phyloP scores from a whole-genome alignment of 2,113 vertebrate species.

The Callospermophilus lateralis region DNA sequence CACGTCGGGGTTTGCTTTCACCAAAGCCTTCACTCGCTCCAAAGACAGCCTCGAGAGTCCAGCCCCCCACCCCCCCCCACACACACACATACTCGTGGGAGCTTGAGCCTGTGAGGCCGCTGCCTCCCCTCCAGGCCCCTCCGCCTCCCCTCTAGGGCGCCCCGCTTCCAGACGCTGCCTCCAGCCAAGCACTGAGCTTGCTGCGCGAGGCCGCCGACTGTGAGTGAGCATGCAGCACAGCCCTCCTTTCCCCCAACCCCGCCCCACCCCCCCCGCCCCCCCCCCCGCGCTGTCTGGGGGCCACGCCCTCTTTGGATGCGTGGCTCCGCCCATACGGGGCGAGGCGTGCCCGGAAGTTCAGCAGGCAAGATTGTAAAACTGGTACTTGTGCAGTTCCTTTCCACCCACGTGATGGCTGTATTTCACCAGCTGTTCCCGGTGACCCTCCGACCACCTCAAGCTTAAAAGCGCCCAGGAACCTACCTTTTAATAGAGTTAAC shows the following conservation, averaged over 20 bases:
- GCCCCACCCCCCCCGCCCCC: too few relatives aligned
- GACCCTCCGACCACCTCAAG: not conserved
- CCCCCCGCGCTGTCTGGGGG: constrained; percentile 44
- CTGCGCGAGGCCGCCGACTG: constrained; percentile 55
- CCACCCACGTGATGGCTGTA: fast-evolving
- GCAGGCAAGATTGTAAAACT: too few relatives aligned
- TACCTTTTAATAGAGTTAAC: not conserved
- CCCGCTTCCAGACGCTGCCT: constrained; percentile 80
- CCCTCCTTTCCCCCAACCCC: too few relatives aligned
- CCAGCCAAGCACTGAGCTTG: constrained; percentile 79
- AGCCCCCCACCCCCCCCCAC: too few relatives aligned
- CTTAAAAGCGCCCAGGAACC: too few relatives aligned
- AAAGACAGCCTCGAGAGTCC: too few relatives aligned
- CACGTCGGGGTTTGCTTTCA: too few relatives aligned
- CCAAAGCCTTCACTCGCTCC: too few relatives aligned
- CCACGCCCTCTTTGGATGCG: constrained; percentile 42
- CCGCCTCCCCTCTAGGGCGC: constrained; percentile 72
- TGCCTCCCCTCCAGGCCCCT: too few relatives aligned
- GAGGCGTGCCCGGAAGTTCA: fast-evolving
- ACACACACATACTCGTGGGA: too few relatives aligned
- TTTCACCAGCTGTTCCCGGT: fast-evolving
- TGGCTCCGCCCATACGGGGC: not conserved
- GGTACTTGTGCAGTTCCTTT: too few relatives aligned
- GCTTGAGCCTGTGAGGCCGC: too few relatives aligned
- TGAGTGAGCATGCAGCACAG: constrained; percentile 46